phyloP scores from a whole-genome alignment of 2,113 vertebrate species.

The Phylloscopus whistleri region DNA sequence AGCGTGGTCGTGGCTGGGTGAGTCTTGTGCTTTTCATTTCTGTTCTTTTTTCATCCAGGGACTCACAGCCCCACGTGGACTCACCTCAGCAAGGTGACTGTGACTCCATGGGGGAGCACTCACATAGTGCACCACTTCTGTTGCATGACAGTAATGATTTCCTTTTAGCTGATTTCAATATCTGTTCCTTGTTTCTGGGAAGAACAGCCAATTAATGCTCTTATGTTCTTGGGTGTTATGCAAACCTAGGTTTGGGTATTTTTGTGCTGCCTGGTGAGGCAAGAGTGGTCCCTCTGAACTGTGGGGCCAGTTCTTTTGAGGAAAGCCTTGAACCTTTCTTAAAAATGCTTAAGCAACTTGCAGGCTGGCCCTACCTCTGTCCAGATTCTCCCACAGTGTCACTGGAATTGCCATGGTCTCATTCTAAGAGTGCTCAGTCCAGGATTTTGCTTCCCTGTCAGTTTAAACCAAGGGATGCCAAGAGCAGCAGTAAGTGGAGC shows the following conservation, averaged over 20 bases:
- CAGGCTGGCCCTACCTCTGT: neutral
- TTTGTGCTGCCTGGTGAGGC: neutral
- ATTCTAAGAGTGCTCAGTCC: neutral
- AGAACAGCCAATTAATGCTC: neutral
- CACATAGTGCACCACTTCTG: accelerated
- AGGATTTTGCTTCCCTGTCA: neutral
- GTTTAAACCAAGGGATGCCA: neutral
- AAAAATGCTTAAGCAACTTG: neutral
- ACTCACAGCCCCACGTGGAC: accelerated
- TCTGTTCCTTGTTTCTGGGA: neutral
- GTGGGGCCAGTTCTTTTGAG: neutral
- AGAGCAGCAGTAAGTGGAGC: neutral
- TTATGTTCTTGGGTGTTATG: neutral
- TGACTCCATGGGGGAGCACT: neutral
- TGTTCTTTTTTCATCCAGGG: neutral
- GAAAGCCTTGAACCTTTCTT: neutral
- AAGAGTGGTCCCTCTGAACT: neutral
- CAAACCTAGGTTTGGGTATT: neutral
- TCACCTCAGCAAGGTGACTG: neutral
- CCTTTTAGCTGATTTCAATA: neutral
- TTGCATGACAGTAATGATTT: neutral
- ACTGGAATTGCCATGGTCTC: neutral
- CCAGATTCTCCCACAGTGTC: neutral
- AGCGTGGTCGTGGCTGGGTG: accelerated
- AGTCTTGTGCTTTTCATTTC: neutral